These are phyloP conservation scores for Chondrilla cf. caribensis DNA, from an alignment of 37 sponge, comb jelly and placozoan genomes.

Conservation along the genomic window DNA sequence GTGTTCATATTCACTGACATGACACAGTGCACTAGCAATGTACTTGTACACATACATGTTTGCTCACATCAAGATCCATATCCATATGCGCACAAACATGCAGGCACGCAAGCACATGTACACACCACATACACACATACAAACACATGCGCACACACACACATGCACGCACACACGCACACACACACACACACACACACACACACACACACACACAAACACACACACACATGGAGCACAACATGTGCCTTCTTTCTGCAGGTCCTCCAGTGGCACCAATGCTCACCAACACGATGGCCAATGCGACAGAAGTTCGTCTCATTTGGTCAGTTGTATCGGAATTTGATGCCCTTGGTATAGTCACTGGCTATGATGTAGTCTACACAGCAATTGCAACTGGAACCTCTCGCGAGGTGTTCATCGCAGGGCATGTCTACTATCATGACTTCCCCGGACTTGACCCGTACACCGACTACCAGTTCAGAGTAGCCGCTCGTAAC, in stretches of 20 bases:
- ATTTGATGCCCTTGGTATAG: conserved; percentile 6
- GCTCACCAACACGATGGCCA: no score
- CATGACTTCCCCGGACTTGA: neutral
- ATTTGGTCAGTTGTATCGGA: neutral
- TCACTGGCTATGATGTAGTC: conserved; percentile 6
- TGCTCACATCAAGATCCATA: no score
- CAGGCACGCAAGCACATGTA: neutral
- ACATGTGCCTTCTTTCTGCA: neutral
- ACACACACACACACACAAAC: no score
- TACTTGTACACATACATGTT: no score
- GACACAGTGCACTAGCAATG: no score
- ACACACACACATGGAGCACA: no score
- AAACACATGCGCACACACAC: no score
- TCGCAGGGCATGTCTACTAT: neutral
- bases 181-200: no score
- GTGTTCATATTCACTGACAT: no score
- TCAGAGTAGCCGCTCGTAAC: neutral
- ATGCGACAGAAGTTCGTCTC: neutral
- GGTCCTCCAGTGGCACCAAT: neutral
- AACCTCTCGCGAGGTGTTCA: neutral
- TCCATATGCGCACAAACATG: no score
- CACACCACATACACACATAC: neutral
- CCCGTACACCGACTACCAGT: neutral
- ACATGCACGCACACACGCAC: no score
- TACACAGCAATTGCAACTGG: no score